A percentile compares a stretch with the other conserved stretches of the same genome.
Evolutionary conservation across 1,140 invertebrate species (phyloP).

Genomic region (Agrypnia vestita): DNA sequence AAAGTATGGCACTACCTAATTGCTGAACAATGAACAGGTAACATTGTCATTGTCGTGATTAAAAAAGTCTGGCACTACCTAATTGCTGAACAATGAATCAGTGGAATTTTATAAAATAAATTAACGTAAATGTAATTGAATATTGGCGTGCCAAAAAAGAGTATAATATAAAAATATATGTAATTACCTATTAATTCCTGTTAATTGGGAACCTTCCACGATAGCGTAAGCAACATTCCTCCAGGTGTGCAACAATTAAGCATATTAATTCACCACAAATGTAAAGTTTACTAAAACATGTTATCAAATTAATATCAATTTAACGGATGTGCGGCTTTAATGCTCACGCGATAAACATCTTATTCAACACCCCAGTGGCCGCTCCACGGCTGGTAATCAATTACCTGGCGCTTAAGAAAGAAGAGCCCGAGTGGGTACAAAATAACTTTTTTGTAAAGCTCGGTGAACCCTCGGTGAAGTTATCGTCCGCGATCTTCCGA

Average conservation of each 20-base stretch:
- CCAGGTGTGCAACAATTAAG: background rate
- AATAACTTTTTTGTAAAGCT: constrained; percentile 19
- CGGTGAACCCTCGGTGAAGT: constrained; percentile 23
- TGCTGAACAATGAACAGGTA: too few species aligned
- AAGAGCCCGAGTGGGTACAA: background rate
- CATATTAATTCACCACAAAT: background rate
- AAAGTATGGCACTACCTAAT: too few species aligned
- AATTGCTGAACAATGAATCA: too few species aligned
- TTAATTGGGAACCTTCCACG: background rate
- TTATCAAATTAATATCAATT: constrained; percentile 16
- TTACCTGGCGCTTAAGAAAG: constrained; percentile 1
- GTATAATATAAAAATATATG: too few species aligned
- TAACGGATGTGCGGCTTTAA: constrained; percentile 1
- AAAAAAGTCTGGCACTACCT: too few species aligned
- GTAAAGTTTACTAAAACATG: background rate
- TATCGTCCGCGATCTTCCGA: constrained; percentile 39
- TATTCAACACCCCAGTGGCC: background rate
- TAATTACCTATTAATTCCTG: background rate
- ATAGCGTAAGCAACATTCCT: background rate
- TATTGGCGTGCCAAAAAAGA: too few species aligned
- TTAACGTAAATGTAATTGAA: too few species aligned
- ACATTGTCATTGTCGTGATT: too few species aligned
- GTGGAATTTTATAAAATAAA: too few species aligned
- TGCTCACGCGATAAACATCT: constrained; percentile 33
- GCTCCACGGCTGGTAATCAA: background rate